Conservation (phyloP, 2,113 vertebrate genomes). For the Trogon surrucura region DNA sequence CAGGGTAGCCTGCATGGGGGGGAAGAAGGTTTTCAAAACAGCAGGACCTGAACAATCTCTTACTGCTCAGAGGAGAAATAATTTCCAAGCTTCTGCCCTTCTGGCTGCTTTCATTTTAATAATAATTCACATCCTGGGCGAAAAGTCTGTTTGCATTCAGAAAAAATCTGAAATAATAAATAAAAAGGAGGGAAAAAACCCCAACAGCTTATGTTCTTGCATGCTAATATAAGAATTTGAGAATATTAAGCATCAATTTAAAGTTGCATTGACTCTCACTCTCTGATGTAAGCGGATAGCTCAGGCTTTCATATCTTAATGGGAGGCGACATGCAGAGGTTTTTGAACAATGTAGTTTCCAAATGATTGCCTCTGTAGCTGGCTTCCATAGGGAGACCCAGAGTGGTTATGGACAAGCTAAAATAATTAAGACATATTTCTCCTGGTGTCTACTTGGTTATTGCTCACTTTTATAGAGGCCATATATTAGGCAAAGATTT, state of each 20-base stretch:
- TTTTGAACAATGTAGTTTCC: conserved; percentile 53
- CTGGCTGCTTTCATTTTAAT: conserved; percentile 79
- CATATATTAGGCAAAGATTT: conserved; percentile 49
- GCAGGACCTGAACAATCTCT: conserved; percentile 78
- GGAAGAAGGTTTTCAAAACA: conserved; percentile 80
- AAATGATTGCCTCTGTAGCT: conserved; percentile 69
- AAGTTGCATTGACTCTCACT: conserved; percentile 49
- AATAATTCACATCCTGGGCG: conserved; percentile 77
- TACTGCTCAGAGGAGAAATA: conserved; percentile 76
- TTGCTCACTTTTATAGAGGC: conserved; percentile 46
- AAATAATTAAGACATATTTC: conserved; percentile 69
- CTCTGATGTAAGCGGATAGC: conserved; percentile 13
- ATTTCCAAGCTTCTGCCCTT: conserved; percentile 81
- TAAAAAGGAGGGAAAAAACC: not conserved
- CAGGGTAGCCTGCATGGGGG: conserved; percentile 70
- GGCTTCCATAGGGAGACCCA: conserved; percentile 60
- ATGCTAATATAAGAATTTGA: conserved; percentile 64
- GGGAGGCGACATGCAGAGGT: not conserved
- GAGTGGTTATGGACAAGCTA: conserved; percentile 60
- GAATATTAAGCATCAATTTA: conserved; percentile 70
- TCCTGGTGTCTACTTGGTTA: conserved; percentile 28
- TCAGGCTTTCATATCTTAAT: conserved; percentile 56
- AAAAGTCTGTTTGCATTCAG: conserved; percentile 74
- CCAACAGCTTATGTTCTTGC: conserved; percentile 68
- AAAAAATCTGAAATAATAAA: conserved; percentile 48